A percentile compares a stretch with the other conserved stretches of the same genome.
Conservation (phyloP, 2,888 invertebrate genomes). For the Platycheirus rosarum region DNA sequence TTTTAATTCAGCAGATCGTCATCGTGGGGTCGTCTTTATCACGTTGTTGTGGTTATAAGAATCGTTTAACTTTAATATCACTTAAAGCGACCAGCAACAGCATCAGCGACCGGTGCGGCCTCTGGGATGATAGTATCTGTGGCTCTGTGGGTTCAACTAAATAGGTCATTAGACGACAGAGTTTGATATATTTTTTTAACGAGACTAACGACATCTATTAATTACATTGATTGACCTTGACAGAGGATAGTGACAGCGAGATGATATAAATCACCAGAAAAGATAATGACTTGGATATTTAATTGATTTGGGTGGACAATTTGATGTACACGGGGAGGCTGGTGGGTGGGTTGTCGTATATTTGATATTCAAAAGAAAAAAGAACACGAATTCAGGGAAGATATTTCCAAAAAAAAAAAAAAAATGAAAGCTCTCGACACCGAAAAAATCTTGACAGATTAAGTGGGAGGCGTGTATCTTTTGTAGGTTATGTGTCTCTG, state of each 20-base stretch:
- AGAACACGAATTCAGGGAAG: conserved; percentile 22
- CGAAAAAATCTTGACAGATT: conserved; percentile 71
- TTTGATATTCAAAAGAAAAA: conserved; percentile 20
- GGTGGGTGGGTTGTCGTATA: background rate
- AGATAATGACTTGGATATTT: conserved; percentile 28
- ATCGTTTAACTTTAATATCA: conserved; percentile 63
- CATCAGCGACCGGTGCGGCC: background rate
- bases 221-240: conserved; percentile 67
- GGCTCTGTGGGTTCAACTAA: conserved; percentile 60
- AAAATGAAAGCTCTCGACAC: conserved; percentile 62
- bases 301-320: conserved; percentile 56
- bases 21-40: conserved; percentile 47
- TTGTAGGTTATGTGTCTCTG: conserved; percentile 23
- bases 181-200: conserved; percentile 20
- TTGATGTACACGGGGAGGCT: background rate
- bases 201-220: conserved; percentile 28
- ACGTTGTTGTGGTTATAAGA: conserved; percentile 45
- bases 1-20: conserved; percentile 61
- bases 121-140: conserved; percentile 44
- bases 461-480: conserved; percentile 52
- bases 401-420: conserved; percentile 28
- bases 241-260: conserved; percentile 37
- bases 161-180: conserved; percentile 63
- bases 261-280: conserved; percentile 13
- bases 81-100: conserved; percentile 22